phyloP scores from a whole-genome alignment of 2,113 vertebrate species.

The Prionailurus bengalensis region DNA sequence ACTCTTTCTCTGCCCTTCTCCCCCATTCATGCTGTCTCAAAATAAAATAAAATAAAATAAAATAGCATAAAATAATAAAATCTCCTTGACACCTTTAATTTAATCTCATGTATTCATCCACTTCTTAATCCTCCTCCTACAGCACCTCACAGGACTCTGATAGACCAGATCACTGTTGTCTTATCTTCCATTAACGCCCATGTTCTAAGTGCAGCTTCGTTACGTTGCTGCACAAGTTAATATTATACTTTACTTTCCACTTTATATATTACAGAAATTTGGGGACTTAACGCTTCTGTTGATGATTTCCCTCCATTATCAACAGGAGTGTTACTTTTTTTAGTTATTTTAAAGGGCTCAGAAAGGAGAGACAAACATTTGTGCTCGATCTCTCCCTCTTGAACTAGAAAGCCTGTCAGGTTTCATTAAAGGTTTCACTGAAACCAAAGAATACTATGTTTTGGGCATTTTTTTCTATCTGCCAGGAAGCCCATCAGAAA shows the following conservation, averaged over 20 bases:
- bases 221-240: not conserved
- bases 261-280: not conserved
- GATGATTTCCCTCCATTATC: not conserved
- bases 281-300: not conserved
- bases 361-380: not conserved
- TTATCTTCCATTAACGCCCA: not conserved
- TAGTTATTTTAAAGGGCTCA: not conserved
- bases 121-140: not conserved
- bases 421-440: not conserved
- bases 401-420: not conserved
- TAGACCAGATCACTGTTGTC: not conserved
- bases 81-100: not conserved
- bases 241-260: not conserved
- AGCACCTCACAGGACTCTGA: not conserved
- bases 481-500: not conserved
- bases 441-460: not conserved
- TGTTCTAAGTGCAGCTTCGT: not conserved
- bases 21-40: too few species aligned
- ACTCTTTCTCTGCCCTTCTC: too few species aligned
- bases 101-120: not conserved
- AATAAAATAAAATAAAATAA: too few species aligned
- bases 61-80: too few species aligned
- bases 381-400: not conserved
- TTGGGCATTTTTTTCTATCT: not conserved
- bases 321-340: not conserved